phyloP scores from a whole-genome alignment of 1,140 invertebrate genomes.

The Asobara japonica region DNA sequence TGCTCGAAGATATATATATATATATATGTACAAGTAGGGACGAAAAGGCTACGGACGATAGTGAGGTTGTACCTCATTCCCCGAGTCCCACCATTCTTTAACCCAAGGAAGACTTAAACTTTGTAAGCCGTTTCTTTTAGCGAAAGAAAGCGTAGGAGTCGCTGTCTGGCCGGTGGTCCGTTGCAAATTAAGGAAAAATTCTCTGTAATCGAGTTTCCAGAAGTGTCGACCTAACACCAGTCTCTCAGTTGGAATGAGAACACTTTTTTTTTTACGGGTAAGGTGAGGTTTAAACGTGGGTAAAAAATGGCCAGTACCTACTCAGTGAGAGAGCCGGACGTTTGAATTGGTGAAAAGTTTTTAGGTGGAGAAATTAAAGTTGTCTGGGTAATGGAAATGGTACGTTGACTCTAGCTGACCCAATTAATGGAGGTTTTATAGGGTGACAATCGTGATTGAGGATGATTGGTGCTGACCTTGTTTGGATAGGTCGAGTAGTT shows the following conservation, averaged over 20 bases:
- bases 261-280: constrained; percentile 1
- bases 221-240: constrained; percentile 21
- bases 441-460: background rate
- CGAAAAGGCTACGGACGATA: background rate
- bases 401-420: constrained; percentile 27
- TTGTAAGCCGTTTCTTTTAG: constrained; percentile 39
- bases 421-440: constrained; percentile 20
- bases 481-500: too few species aligned
- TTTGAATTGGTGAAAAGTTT: constrained; percentile 18
- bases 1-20: too few species aligned
- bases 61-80: background rate
- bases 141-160: constrained; percentile 4
- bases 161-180: constrained; percentile 11
- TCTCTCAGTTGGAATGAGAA: background rate
- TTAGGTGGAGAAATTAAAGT: constrained; percentile 28
- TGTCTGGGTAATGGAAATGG: constrained; percentile 4
- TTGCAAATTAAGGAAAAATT: constrained; percentile 47
- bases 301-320: constrained; percentile 1
- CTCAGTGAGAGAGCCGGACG: background rate
- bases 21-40: background rate
- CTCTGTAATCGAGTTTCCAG: constrained; percentile 43
- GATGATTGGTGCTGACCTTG: background rate
- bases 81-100: background rate
- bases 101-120: constrained; percentile 30
- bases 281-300: background rate